These are phyloP conservation scores for Bradypus variegatus DNA, from an alignment of 2,797 vertebrate genomes.

Conservation along the genomic window DNA sequence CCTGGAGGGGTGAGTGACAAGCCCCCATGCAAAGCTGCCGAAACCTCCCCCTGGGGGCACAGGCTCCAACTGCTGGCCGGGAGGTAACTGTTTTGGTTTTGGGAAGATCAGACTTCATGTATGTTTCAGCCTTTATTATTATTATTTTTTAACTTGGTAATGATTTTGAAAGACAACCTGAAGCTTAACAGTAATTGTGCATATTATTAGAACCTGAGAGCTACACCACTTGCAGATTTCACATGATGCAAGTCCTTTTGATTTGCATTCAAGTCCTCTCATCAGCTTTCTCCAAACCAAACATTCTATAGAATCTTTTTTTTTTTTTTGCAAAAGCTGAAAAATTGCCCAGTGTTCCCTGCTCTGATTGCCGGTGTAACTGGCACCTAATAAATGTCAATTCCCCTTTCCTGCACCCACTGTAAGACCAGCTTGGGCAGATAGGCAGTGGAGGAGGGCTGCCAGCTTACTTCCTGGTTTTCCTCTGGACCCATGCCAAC, in stretches of 20 bases:
- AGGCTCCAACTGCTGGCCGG: fast-evolving
- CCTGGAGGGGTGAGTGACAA: background rate
- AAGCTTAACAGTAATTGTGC: fast-evolving
- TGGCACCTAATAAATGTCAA: fast-evolving
- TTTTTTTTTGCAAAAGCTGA: background rate
- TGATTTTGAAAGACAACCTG: background rate
- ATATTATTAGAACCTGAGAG: background rate
- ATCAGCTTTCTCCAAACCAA: background rate
- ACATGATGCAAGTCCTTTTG: background rate
- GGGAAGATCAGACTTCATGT: background rate
- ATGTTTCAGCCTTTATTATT: fast-evolving
- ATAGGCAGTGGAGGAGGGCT: background rate
- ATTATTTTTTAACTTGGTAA: background rate
- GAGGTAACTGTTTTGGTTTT: fast-evolving
- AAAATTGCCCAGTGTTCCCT: background rate
- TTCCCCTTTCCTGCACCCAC: background rate
- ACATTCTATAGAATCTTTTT: too few relatives aligned
- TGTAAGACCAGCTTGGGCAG: background rate
- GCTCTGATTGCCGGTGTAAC: background rate
- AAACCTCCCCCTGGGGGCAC: background rate
- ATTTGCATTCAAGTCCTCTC: background rate
- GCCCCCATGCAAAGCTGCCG: too few relatives aligned
- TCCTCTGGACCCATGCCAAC: constrained; percentile 93
- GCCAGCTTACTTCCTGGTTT: constrained; percentile 89
- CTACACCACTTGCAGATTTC: fast-evolving